Conservation (phyloP, 1,140 invertebrate genomes). For the Orchestia grillus region DNA sequence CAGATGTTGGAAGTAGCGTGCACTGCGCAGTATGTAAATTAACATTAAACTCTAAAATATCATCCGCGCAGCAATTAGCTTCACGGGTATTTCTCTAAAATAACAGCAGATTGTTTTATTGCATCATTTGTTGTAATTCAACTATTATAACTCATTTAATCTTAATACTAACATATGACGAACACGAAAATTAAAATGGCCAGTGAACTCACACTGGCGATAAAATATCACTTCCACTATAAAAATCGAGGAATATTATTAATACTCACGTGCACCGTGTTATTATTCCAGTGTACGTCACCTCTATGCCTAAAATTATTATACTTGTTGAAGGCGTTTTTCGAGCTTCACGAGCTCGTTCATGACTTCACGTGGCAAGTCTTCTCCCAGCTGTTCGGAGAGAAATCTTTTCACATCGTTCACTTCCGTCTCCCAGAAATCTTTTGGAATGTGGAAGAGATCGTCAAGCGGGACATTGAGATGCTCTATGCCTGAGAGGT, state of each 20-base stretch:
- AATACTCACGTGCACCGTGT: not conserved
- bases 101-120: not conserved
- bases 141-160: not conserved
- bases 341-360: slow-evolving; percentile 82
- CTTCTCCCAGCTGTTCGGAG: slow-evolving; percentile 88
- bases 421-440: slow-evolving; percentile 94
- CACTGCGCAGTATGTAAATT: not conserved
- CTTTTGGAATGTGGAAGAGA: slow-evolving; percentile 88
- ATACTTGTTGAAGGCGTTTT: slow-evolving; percentile 74
- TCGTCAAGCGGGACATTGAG: slow-evolving; percentile 81
- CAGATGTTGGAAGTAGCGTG: not conserved
- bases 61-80: not conserved
- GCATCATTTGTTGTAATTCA: not conserved
- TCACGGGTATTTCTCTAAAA: not conserved
- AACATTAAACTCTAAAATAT: not conserved
- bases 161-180: not conserved
- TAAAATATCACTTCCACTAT: not conserved
- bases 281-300: not conserved
- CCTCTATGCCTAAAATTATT: not conserved
- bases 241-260: not conserved
- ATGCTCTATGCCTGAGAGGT: slow-evolving; percentile 79
- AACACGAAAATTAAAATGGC: not conserved
- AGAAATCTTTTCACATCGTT: slow-evolving; percentile 89
- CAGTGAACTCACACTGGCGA: not conserved
- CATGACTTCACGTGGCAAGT: slow-evolving; percentile 84